Percentiles rank a stretch among this genome's conserved stretches.
Evolutionary conservation across 2,797 vertebrate genomes (phyloP).

Genomic region (Rhinichthys osculus): DNA sequence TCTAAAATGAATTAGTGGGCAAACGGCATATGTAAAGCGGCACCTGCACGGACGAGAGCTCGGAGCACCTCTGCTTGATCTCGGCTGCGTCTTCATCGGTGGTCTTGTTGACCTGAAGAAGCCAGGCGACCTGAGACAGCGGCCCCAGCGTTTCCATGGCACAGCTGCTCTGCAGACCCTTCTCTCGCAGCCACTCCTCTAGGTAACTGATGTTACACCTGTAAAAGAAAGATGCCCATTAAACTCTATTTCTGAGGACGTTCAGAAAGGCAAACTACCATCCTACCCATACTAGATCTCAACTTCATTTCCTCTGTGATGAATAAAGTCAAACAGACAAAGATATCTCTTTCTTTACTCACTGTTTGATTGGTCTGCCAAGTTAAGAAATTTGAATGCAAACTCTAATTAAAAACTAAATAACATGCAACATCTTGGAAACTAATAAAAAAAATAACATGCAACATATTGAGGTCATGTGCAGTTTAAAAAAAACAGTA

Average conservation of each 20-base stretch:
- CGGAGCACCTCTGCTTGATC: constrained; percentile 86
- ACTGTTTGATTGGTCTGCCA: not conserved
- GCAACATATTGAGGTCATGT: not conserved
- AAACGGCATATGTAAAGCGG: not conserved
- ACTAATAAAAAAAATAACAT: no score
- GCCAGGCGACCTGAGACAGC: constrained; percentile 92
- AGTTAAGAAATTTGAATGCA: not conserved
- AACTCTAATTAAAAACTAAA: not conserved
- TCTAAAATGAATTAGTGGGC: not conserved
- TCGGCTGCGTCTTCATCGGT: constrained; percentile 93
- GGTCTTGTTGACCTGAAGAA: constrained; percentile 96
- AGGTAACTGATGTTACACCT: constrained; percentile 98
- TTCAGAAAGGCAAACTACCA: not conserved
- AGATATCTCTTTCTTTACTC: not conserved
- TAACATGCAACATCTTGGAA: not conserved
- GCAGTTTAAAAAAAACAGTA: not conserved
- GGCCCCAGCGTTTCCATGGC: constrained; percentile 91
- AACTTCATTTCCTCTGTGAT: not conserved
- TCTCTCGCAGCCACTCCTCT: constrained; percentile 98
- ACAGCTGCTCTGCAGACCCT: constrained; percentile 85
- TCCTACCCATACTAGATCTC: not conserved
- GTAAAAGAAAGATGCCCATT: not conserved
- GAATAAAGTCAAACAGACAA: not conserved
- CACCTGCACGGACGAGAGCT: constrained; percentile 92
- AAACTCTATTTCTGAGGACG: not conserved